These are phyloP conservation scores for Ctenodactylus gundi DNA, from an alignment of 2,113 vertebrate species.

Conservation along the genomic window DNA sequence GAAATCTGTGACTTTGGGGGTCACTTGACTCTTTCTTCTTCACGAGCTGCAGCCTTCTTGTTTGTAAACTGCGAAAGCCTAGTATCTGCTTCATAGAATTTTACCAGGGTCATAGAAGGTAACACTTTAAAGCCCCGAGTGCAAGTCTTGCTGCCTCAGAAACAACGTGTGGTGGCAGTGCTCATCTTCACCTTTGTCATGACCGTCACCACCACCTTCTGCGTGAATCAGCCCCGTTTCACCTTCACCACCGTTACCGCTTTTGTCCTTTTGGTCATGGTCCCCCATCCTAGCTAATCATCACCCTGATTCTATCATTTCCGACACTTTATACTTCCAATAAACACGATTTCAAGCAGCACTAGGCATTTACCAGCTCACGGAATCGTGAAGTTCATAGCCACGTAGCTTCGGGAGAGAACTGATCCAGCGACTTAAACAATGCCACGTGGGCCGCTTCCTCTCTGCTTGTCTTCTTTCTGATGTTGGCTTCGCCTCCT, in stretches of 20 bases:
- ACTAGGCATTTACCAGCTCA: neutral
- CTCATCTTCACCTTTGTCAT: neutral
- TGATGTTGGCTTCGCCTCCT: neutral
- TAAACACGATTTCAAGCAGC: neutral
- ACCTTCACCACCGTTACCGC: neutral
- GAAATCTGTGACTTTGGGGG: neutral
- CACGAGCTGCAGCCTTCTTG: neutral
- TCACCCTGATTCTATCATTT: neutral
- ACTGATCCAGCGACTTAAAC: neutral
- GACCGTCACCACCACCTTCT: neutral
- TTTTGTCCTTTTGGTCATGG: neutral
- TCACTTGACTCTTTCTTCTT: neutral
- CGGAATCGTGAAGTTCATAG: neutral
- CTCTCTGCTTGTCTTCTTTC: neutral
- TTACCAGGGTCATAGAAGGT: neutral
- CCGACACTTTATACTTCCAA: neutral
- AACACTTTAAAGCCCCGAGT: neutral
- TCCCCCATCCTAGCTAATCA: no score
- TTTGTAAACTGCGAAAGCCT: neutral
- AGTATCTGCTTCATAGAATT: neutral
- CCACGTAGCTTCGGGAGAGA: neutral
- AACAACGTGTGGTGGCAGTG: no score
- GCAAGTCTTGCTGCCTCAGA: no score
- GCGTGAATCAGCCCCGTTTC: neutral
- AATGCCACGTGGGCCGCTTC: fast-evolving